Evolutionary conservation across 2,888 invertebrate species (phyloP), one percentile per base, ranked within the genome.

Genomic region (Sphinx pinastri): DNA sequence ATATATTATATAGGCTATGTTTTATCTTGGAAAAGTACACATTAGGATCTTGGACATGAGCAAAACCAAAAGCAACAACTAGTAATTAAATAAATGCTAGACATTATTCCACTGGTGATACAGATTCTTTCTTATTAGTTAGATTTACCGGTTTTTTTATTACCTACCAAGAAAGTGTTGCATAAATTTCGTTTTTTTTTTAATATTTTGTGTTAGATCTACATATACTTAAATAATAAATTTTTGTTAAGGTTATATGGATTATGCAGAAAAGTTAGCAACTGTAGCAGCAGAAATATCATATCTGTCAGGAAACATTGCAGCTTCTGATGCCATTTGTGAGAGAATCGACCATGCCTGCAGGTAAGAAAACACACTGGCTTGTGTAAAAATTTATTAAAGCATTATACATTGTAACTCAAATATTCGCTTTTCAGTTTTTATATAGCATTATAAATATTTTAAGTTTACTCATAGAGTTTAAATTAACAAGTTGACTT

Each of bases 221-320:
- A 2, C 19, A 19, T 19, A 11, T 3, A 0, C 14, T n/a, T n/a
- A 54, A 6, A 67, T 57, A 0, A 0, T 25, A 25, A 25, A 25
- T 47, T n/a, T 14, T 31, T 71, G 73, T 70, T 45, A 59, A 94
- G 94, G 93, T 84, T 94, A 95, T 73, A 92, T 95, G 93, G 94
- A 95, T 72, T 95, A 95, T 88, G 95, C 94, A 67, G 94, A 95
- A 77, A 94, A 94, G 80, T 74, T 95, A 73, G 95, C 94, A 68
- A 94, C 94, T 72, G 88, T 89, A 19, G 91, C 94, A 67, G 95
- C 95, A 68, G 95, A 95, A 82, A 90, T 95, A 79, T 94, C 95
- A 63, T 95, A 89, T 76, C 77, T 95, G 13, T 93, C 94, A 13
- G 95, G 95, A 67, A 95, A 95, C 72, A 89, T 91, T 74, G 91